A percentile compares a stretch with the other conserved stretches of the same genome.
Evolutionary conservation across 2,113 vertebrate species (phyloP).

Genomic region (Leptocoma aspasia): DNA sequence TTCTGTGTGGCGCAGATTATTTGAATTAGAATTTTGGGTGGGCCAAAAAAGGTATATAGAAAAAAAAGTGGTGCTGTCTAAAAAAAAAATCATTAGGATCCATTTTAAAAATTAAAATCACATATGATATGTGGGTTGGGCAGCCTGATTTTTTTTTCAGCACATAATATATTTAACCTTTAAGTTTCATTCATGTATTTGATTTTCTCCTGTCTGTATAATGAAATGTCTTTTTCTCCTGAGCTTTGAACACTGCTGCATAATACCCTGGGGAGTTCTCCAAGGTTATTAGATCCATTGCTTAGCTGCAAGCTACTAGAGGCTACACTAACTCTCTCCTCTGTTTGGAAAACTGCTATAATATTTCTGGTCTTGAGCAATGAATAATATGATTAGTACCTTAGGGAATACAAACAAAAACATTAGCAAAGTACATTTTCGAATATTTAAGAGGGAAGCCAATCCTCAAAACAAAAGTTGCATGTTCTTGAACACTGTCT

Average conservation of each 20-base stretch:
- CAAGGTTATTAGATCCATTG: conserved; percentile 60
- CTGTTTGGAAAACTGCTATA: conserved; percentile 25
- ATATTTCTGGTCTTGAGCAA: conserved; percentile 44
- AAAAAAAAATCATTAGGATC: background rate
- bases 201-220: conserved; percentile 31
- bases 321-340: background rate
- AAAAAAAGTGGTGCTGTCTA: background rate
- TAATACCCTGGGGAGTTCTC: conserved; percentile 29
- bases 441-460: conserved; percentile 43
- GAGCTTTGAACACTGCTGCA: background rate
- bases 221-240: conserved; percentile 22
- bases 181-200: conserved; percentile 40
- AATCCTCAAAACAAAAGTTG: conserved; percentile 19
- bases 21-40: conserved; percentile 6
- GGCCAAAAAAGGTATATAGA: background rate
- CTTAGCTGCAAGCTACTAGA: conserved; percentile 38
- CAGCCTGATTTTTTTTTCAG: background rate
- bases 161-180: conserved; percentile 21
- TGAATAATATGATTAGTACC: conserved; percentile 55
- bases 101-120: background rate
- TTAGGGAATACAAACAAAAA: conserved; percentile 50
- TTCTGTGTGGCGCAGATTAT: background rate
- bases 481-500: conserved; percentile 10
- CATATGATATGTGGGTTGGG: background rate
- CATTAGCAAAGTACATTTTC: conserved; percentile 39